Conservation (phyloP, 1,140 invertebrate species). For the Drosophila ananassae region DNA sequence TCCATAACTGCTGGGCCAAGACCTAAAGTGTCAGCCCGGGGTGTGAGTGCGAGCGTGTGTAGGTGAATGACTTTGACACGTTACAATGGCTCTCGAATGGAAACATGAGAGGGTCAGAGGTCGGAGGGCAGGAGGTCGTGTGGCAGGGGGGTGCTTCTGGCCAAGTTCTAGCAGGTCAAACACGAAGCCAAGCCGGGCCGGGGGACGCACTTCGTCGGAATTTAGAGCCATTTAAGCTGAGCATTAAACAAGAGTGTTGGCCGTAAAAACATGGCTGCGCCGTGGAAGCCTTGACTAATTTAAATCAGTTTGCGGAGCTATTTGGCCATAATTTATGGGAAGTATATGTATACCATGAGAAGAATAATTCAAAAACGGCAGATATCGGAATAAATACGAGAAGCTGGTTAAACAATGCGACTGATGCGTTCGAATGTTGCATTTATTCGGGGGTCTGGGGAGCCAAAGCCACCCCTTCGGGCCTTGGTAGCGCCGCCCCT, state of each 20-base stretch:
- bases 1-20: background rate
- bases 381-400: too few species aligned
- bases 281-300: background rate
- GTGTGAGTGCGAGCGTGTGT: constrained; percentile 1
- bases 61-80: constrained; percentile 33
- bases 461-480: too few species aligned
- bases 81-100: constrained; percentile 20
- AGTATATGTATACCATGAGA: too few species aligned
- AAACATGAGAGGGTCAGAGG: background rate
- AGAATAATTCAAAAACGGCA: too few species aligned
- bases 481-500: background rate
- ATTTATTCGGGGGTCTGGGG: background rate
- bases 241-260: constrained; percentile 30
- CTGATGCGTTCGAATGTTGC: background rate
- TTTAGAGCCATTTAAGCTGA: constrained; percentile 27
- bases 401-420: too few species aligned
- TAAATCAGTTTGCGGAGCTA: background rate
- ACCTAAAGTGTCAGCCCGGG: background rate
- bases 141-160: background rate
- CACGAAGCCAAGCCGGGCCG: constrained; percentile 11
- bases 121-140: too few species aligned
- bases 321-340: too few species aligned
- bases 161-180: constrained; percentile 20
- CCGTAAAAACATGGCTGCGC: constrained; percentile 16
- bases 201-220: constrained; percentile 19